Percentiles rank a stretch among this genome's conserved stretches.
Evolutionary conservation across 2,888 invertebrate species (phyloP).

Genomic region (Peribatodes rhomboidaria): DNA sequence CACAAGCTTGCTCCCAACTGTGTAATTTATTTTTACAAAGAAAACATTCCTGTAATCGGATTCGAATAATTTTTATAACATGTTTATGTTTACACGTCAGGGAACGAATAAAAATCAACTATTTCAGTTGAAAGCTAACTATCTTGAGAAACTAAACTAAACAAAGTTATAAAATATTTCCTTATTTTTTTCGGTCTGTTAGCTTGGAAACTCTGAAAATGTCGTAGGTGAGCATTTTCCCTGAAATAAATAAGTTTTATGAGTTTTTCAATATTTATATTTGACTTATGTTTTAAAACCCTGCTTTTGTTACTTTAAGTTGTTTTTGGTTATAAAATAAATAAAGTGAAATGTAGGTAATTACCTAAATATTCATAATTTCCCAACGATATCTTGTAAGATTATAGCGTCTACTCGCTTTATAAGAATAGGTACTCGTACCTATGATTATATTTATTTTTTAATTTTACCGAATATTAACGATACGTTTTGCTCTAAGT

Average conservation of each 20-base stretch:
- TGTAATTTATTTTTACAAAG: slow-evolving; percentile 23
- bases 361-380: too few species aligned
- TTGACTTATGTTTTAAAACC: too few species aligned
- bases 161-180: not conserved
- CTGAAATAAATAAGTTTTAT: not conserved
- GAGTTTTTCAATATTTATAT: too few species aligned
- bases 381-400: too few species aligned
- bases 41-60: slow-evolving; percentile 24
- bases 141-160: slow-evolving; percentile 21
- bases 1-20: slow-evolving; percentile 1
- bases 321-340: too few species aligned
- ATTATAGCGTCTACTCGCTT: too few species aligned
- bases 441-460: too few species aligned
- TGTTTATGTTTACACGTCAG: slow-evolving; percentile 31
- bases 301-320: too few species aligned
- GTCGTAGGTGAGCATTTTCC: not conserved
- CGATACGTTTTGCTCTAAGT: too few species aligned
- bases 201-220: slow-evolving; percentile 7
- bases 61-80: slow-evolving; percentile 23
- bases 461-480: too few species aligned
- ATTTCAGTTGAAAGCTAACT: slow-evolving; percentile 19
- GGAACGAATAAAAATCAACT: slow-evolving; percentile 24
- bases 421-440: too few species aligned
- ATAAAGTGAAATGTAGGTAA: too few species aligned
- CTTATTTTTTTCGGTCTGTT: not conserved